These are phyloP conservation scores for Neomorphus geoffroyi DNA, from an alignment of 2,797 vertebrate genomes.

Conservation along the genomic window DNA sequence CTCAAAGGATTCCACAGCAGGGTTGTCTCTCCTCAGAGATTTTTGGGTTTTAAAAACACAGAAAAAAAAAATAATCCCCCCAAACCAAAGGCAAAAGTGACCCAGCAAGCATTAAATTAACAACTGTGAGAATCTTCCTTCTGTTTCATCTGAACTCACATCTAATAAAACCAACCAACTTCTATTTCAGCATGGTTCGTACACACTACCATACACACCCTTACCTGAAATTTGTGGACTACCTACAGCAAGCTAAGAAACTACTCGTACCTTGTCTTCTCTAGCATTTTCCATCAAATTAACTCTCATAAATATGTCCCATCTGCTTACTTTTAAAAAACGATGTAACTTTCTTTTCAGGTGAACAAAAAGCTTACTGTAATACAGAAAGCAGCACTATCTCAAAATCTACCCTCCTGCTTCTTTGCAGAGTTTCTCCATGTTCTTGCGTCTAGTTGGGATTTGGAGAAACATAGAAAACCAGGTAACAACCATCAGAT, in stretches of 20 bases:
- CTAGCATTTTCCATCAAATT: neutral
- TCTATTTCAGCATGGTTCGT: neutral
- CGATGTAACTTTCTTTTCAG: neutral
- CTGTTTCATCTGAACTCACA: neutral
- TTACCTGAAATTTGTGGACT: neutral
- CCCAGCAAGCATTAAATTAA: neutral
- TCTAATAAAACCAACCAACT: neutral
- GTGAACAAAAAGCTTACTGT: neutral
- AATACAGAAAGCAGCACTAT: neutral
- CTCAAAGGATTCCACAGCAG: neutral
- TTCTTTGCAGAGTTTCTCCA: neutral
- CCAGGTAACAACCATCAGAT: neutral
- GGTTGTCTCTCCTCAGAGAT: neutral
- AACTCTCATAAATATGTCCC: neutral
- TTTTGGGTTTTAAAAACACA: neutral
- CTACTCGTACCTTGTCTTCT: neutral
- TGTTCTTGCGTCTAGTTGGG: neutral
- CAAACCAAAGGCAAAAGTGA: neutral
- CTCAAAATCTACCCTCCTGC: neutral
- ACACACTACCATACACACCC: neutral
- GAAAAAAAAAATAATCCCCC: neutral
- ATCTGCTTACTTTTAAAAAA: neutral
- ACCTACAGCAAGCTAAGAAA: neutral
- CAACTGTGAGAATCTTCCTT: neutral
- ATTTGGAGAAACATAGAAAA: neutral